A percentile compares a stretch with the other conserved stretches of the same genome.
These are phyloP conservation scores for Heliothis virescens DNA, from an alignment of 1,140 invertebrate genomes.

Conservation along the genomic window DNA sequence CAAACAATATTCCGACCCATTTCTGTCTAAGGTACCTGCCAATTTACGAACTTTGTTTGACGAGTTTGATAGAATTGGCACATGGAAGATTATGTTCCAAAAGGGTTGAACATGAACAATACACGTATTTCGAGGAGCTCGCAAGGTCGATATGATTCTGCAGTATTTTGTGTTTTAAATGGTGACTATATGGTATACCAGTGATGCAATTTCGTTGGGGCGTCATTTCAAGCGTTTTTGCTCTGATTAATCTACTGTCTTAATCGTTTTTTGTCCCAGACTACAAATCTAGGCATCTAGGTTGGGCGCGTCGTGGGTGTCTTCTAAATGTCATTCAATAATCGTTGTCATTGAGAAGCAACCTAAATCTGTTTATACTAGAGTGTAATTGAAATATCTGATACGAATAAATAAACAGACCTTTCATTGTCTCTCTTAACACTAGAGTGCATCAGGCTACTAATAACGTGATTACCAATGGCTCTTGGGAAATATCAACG, in stretches of 20 bases:
- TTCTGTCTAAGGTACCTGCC: neutral
- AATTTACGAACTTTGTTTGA: neutral
- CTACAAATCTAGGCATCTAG: neutral
- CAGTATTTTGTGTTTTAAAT: neutral
- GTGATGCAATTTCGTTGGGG: slow-evolving; percentile 2
- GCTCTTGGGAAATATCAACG: neutral
- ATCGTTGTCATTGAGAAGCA: slow-evolving; percentile 5
- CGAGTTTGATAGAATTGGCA: neutral
- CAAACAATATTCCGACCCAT: neutral
- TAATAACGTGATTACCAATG: neutral
- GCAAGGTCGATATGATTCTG: neutral
- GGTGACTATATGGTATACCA: neutral
- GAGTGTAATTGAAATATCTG: neutral
- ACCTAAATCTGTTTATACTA: neutral
- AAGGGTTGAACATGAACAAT: slow-evolving; percentile 4
- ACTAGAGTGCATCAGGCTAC: neutral
- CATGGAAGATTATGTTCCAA: neutral
- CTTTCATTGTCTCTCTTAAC: no score
- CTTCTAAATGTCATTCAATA: slow-evolving; percentile 28
- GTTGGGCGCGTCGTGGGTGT: neutral
- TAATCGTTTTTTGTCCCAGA: no score
- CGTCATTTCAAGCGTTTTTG: neutral
- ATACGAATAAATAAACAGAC: no score
- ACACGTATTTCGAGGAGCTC: neutral
- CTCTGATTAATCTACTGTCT: neutral